Conservation (phyloP, 2,113 vertebrate genomes). For the Pitta sordida region DNA sequence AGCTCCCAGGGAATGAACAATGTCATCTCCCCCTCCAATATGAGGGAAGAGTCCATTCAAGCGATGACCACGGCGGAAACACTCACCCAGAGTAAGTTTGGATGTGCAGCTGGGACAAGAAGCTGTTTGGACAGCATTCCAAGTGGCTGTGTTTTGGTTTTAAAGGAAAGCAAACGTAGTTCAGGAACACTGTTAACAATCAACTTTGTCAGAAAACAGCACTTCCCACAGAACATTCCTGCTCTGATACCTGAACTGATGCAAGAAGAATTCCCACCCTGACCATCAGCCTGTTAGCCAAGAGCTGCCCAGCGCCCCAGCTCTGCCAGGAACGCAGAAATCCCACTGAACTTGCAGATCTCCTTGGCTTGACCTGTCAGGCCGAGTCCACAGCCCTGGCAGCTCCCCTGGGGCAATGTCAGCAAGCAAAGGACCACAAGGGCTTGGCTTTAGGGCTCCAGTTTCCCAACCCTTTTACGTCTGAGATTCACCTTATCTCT, state of each 20-base stretch:
- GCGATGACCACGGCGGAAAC: neutral
- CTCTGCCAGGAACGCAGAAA: neutral
- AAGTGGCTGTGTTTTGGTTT: neutral
- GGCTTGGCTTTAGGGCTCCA: neutral
- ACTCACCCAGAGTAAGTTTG: neutral
- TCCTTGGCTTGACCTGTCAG: neutral
- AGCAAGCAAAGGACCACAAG: neutral
- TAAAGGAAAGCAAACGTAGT: neutral
- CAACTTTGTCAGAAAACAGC: neutral
- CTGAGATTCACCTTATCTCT: neutral
- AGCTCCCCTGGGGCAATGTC: neutral
- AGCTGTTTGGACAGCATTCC: neutral
- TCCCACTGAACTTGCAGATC: neutral
- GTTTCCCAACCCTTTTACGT: constrained; percentile 14
- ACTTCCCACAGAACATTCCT: neutral
- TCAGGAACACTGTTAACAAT: neutral
- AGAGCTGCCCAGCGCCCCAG: neutral
- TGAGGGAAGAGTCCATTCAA: neutral
- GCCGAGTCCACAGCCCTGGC: neutral
- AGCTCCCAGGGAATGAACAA: neutral
- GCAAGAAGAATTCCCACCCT: neutral
- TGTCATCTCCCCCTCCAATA: neutral
- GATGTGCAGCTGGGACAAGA: neutral
- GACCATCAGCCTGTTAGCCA: neutral
- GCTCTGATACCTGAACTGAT: neutral